phyloP scores from a whole-genome alignment of 1,140 invertebrate genomes.

The Drosophila simulans region DNA sequence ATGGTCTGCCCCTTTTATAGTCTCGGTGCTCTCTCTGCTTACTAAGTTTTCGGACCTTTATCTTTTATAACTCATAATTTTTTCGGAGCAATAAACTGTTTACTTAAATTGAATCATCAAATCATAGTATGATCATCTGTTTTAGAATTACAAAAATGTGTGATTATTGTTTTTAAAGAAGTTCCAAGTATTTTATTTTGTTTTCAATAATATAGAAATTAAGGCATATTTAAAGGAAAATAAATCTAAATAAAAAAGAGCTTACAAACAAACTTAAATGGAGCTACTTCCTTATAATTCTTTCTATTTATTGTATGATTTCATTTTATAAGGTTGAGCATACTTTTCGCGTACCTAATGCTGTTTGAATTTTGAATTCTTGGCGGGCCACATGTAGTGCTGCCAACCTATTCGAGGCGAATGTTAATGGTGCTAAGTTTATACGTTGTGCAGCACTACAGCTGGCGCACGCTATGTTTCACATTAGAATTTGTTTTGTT shows the following conservation, averaged over 20 bases:
- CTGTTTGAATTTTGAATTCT: background rate
- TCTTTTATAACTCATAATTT: background rate
- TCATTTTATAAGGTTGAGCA: too few relatives aligned
- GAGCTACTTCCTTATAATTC: too few relatives aligned
- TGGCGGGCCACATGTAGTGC: background rate
- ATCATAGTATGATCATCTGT: background rate
- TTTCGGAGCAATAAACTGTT: too few relatives aligned
- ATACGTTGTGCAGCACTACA: background rate
- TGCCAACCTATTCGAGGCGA: background rate
- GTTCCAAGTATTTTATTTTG: background rate
- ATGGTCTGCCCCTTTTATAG: background rate
- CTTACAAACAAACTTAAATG: background rate
- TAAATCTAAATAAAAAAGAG: too few relatives aligned
- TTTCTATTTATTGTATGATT: too few relatives aligned
- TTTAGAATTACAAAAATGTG: too few relatives aligned
- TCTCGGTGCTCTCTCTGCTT: background rate
- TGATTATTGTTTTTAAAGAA: background rate
- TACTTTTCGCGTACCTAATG: too few relatives aligned
- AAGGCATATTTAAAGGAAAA: too few relatives aligned
- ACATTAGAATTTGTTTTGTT: constrained; percentile 22
- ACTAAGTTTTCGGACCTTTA: background rate
- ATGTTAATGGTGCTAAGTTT: background rate
- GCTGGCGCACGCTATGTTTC: constrained; percentile 13
- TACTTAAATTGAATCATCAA: background rate
- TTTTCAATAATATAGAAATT: too few relatives aligned